Percentiles rank a stretch among this genome's conserved stretches.
phyloP scores from a whole-genome alignment of 2,888 invertebrate genomes.

The Charanyca ferruginea region DNA sequence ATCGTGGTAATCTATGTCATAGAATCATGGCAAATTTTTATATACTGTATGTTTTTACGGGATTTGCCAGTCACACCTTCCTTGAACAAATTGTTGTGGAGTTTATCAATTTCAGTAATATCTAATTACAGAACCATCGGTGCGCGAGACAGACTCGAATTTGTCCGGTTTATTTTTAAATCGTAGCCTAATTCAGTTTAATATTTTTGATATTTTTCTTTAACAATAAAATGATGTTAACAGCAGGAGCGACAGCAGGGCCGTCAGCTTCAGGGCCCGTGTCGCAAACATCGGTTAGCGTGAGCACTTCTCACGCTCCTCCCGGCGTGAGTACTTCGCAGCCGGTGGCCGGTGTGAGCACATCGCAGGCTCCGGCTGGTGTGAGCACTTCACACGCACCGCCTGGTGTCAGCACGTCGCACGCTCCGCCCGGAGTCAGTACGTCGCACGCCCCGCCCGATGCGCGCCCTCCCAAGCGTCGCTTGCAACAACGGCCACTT shows the following conservation, averaged over 20 bases:
- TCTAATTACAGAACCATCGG: too few species aligned
- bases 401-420: constrained; percentile 73
- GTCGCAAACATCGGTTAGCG: constrained; percentile 75
- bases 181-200: background rate
- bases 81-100: too few species aligned
- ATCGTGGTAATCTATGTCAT: too few species aligned
- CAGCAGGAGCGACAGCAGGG: constrained; percentile 62
- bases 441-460: constrained; percentile 80
- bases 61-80: too few species aligned
- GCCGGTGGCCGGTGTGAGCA: constrained; percentile 67
- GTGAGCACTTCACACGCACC: constrained; percentile 73
- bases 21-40: too few species aligned
- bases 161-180: constrained; percentile 4
- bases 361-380: constrained; percentile 70
- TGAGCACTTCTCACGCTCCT: constrained; percentile 73
- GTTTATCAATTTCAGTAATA: too few species aligned
- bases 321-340: constrained; percentile 77
- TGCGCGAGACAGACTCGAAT: too few species aligned
- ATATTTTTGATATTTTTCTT: too few species aligned
- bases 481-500: constrained; percentile 83
- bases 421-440: constrained; percentile 72
- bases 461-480: constrained; percentile 82
- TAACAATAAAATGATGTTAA: background rate
- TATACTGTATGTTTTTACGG: too few species aligned
- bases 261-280: constrained; percentile 71